Base-by-base conservation (phyloP, 2,888 invertebrate genomes). In the Coecobrya sp. region DNA sequence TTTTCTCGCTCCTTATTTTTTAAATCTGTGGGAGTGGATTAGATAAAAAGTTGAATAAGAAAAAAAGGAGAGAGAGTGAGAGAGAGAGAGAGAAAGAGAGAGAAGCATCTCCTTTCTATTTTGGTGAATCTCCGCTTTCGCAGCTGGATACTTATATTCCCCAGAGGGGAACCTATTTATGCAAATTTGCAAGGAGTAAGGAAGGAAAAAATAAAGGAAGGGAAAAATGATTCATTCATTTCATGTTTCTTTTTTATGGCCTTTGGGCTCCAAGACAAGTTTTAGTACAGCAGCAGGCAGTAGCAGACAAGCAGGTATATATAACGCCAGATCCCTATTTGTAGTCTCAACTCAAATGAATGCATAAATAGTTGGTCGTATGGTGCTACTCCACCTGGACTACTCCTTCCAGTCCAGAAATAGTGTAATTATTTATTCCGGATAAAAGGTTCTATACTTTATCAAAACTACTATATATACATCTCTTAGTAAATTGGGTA, bases 221-320 rank as follows among this genome's bases (percentile, higher is more conserved):
- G 22, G 62, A 42, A 76, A 76, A 73, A 86, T 86, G 55, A 70
- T 73, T 73, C 86, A 86, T 86, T 86, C 86, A 86, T 55, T 70
- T 86, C 73, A 36, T 76, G 55, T 65, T 45, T 42, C 86, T 73
- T 55, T 86, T 86, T 55, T 73, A 86, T 76, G 73, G 84, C 84
- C 45, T 62, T 7, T 65, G 62, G 84, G 52, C 8, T 22, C 10
- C 45, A 76, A 76, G 76, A 45, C 45, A 49, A 76, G 76, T 76
- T 36, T 36, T 45, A n/a, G 7, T 13, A 25, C 1, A 30, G 10
- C 16, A 19, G 11, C n/a, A 25, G 11, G 0, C 8, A 25, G 25
- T 1, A 68, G 19, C 49, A 68, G 30, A 1, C n/a, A n/a, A 68
- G 27, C 27, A 36, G 79, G 4, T 36, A 13, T 36, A 19, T 10